phyloP scores from a whole-genome alignment of 2,888 invertebrate species.

The Heliconius ethilla region DNA sequence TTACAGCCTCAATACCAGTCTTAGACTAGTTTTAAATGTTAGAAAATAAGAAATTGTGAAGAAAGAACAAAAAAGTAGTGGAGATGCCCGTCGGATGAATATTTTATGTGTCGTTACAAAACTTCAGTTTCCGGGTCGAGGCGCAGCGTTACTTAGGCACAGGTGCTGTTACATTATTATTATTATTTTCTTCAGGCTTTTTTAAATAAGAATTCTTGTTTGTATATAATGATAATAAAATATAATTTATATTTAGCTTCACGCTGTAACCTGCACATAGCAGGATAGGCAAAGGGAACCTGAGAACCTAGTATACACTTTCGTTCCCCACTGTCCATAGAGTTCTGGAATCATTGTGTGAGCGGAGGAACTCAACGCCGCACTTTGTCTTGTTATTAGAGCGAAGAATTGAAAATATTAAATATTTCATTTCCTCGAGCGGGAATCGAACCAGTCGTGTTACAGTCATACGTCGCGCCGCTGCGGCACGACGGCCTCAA shows the following conservation, averaged over 20 bases:
- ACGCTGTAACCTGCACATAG: too few relatives aligned
- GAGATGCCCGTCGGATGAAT: neutral
- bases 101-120: slow-evolving; percentile 8
- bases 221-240: too few relatives aligned
- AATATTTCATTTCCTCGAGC: neutral
- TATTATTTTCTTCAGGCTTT: neutral
- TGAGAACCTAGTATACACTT: too few relatives aligned
- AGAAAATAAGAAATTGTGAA: neutral
- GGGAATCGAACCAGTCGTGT: too few relatives aligned
- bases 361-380: too few relatives aligned
- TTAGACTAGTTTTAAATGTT: neutral
- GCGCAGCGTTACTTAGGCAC: neutral
- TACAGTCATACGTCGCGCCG: too few relatives aligned
- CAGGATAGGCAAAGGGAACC: too few relatives aligned
- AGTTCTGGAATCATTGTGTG: neutral
- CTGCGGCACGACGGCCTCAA: too few relatives aligned
- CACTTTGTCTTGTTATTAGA: neutral
- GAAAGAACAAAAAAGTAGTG: neutral
- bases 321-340: too few relatives aligned
- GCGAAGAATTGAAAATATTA: neutral
- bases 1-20: neutral
- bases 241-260: too few relatives aligned
- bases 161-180: neutral
- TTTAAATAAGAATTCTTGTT: too few relatives aligned
- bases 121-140: slow-evolving; percentile 1